Conservation (phyloP, 2,797 vertebrate genomes). For the Chelidonichthys spinosus region DNA sequence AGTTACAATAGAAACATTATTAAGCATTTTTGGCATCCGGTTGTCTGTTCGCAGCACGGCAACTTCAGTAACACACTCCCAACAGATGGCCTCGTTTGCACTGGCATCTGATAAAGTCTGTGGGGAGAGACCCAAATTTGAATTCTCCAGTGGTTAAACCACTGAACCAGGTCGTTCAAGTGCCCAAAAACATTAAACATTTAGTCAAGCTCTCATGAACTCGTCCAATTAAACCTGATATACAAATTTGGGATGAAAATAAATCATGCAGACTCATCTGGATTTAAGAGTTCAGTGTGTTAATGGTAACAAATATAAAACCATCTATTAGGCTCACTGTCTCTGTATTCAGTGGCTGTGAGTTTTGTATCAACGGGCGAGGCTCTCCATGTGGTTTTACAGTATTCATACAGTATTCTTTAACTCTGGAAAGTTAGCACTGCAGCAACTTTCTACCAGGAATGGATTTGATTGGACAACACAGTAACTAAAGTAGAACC, state of each 20-base stretch:
- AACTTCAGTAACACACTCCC: conserved; percentile 43
- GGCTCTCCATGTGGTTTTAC: too few relatives aligned
- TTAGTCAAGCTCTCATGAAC: conserved; percentile 57
- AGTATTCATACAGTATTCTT: neutral
- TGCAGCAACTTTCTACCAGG: neutral
- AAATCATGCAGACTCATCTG: conserved; percentile 12
- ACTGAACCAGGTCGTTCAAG: conserved; percentile 68
- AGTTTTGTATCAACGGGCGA: too few relatives aligned
- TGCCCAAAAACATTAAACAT: conserved; percentile 53
- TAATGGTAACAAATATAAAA: conserved; percentile 7
- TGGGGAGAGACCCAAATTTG: conserved; percentile 61
- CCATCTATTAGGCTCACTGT: neutral
- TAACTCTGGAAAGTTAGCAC: neutral
- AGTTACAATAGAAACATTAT: neutral
- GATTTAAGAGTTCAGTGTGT: conserved; percentile 32
- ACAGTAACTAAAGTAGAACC: too few relatives aligned
- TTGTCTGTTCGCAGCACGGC: conserved; percentile 27
- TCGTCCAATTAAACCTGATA: conserved; percentile 49
- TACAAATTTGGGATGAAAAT: conserved; percentile 29
- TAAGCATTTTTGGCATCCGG: conserved; percentile 16
- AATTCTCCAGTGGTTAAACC: conserved; percentile 69
- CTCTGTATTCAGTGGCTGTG: neutral
- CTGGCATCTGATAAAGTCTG: conserved; percentile 62
- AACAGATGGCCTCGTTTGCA: conserved; percentile 70
- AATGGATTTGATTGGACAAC: neutral